Conservation (phyloP, 2,113 vertebrate species). For the Pavo muticus region DNA sequence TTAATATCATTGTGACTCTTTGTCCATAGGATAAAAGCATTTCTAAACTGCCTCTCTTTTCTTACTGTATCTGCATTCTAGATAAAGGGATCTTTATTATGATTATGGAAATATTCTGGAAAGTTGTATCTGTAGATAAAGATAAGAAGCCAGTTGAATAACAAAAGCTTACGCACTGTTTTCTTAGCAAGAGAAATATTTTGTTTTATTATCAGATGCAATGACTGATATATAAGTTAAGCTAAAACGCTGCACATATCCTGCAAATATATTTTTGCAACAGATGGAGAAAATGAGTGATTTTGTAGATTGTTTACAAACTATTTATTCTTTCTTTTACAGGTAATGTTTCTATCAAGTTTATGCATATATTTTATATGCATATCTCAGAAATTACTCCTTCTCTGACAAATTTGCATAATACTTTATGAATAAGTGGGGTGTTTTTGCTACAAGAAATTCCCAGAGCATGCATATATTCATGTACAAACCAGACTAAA, state of each 20-base stretch:
- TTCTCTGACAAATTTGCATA: background rate
- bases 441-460: background rate
- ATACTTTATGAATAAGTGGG: background rate
- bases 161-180: background rate
- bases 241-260: background rate
- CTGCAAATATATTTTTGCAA: background rate
- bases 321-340: background rate
- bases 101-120: constrained; percentile 36
- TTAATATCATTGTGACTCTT: background rate
- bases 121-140: constrained; percentile 28
- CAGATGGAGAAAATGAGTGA: background rate
- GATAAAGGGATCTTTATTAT: background rate
- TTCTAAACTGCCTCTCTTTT: background rate
- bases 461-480: background rate
- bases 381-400: background rate
- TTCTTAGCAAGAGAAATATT: constrained; percentile 24
- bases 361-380: background rate
- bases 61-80: background rate
- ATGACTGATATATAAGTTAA: background rate
- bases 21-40: background rate
- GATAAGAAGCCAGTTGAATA: constrained; percentile 3
- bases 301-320: background rate
- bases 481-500: background rate
- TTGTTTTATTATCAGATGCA: background rate
- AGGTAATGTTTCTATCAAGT: background rate